Base-by-base conservation (phyloP, 2,888 invertebrate genomes). In the Phania funesta region DNA sequence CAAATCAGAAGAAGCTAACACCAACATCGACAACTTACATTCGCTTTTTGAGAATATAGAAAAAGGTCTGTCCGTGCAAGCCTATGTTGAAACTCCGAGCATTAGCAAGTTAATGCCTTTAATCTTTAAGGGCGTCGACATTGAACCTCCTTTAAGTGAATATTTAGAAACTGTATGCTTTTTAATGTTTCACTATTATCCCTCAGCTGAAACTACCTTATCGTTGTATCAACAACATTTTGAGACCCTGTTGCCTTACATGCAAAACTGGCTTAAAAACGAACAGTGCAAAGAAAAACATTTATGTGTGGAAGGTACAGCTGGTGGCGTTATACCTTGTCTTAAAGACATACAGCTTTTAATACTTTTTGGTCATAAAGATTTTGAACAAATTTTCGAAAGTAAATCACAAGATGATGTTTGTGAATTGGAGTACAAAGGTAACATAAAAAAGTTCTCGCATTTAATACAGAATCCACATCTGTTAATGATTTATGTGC, bases 81-180 rank as follows among this genome's bases (percentile, higher is more conserved):
- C 88, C 0, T 88, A 88, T 78, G 85, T 90, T 9, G 91, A 91
- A 68, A 86, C 86, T 0, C 74, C 89, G 32, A 87, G 90, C 0
- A 84, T 92, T 38, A 87, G 92, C 79, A 87, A 92, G 18, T 88
- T 91, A 35, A 86, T 90, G 86, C 87, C 88, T 3, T 83, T 89
- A 13, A 86, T 92, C 13, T 83, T 90, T 1, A 88, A 91, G 75
- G 88, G 89, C 73, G 89, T 91, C 0, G 84, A 86, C 7, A 84
- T 89, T 0, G 86, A 84, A 32, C 50, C 83, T 18, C 81, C 87
- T 26, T 87, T 91, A 81, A 85, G 90, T 84, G 88, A 88, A 85
- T 93, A 92, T 84, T 84, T 92, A 9, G 91, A 91, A 83, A 87
- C 90, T 44, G 91, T 91, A 0, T 87, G 86, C 11, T 82, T 91